A percentile compares a stretch with the other conserved stretches of the same genome.
Conservation (phyloP, 2,888 invertebrate genomes). For the Lycocerus yunnanus region DNA sequence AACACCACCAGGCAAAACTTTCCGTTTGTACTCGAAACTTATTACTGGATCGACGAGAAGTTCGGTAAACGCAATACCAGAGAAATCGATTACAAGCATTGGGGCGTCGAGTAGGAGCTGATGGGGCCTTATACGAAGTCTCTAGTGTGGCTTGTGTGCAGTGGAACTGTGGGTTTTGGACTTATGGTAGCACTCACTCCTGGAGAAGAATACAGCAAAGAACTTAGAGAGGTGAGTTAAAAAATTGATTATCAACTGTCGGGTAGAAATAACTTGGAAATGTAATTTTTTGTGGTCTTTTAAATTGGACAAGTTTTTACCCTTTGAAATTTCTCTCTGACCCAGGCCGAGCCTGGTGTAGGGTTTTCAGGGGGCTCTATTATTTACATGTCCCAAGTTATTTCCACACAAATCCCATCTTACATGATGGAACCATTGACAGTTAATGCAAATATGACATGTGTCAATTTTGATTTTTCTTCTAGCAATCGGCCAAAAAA, state of each 20-base stretch:
- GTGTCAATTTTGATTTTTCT: conserved; percentile 52
- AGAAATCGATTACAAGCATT: conserved; percentile 61
- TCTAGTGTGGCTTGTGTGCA: conserved; percentile 63
- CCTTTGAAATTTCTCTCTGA: no score
- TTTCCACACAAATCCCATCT: no score
- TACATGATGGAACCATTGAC: no score
- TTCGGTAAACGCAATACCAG: conserved; percentile 60
- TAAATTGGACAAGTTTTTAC: no score
- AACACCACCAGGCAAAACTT: conserved; percentile 69
- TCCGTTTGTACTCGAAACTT: conserved; percentile 68
- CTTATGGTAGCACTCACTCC: conserved; percentile 62
- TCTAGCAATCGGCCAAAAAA: conserved; percentile 39
- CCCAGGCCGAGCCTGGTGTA: no score
- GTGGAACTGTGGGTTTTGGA: conserved; percentile 65
- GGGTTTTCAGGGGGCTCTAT: no score
- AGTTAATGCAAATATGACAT: conserved; percentile 35
- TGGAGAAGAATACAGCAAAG: conserved; percentile 50
- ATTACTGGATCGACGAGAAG: conserved; percentile 71
- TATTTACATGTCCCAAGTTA: no score
- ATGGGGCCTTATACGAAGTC: conserved; percentile 54
- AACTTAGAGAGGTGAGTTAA: conserved; percentile 37
- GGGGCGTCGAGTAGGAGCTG: conserved; percentile 56
- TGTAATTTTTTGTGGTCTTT: no score
- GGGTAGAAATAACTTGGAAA: background rate
- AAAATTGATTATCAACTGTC: conserved; percentile 9